phyloP scores from a whole-genome alignment of 1,140 invertebrate species.

The Ooceraea biroi region DNA sequence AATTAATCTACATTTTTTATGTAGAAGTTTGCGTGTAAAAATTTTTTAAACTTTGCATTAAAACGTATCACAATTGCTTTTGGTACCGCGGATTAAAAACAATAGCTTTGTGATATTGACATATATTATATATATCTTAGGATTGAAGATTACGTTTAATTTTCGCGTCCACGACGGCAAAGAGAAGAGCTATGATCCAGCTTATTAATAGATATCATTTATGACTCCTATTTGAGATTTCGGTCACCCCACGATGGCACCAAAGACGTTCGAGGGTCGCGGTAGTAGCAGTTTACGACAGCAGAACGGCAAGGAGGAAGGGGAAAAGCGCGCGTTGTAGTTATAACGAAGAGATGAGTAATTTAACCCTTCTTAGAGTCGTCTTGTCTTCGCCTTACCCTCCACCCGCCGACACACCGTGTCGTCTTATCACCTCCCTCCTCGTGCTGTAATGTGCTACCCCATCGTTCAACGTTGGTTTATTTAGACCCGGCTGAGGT shows the following conservation, averaged over 20 bases:
- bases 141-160: neutral
- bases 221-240: conserved; percentile 17
- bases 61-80: neutral
- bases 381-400: conserved; percentile 75
- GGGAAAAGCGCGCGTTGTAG: conserved; percentile 63
- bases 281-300: conserved; percentile 60
- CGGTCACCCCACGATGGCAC: conserved; percentile 22
- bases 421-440: conserved; percentile 76
- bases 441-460: conserved; percentile 75
- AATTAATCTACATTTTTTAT: conserved; percentile 14
- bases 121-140: too few species aligned
- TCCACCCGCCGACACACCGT: conserved; percentile 51
- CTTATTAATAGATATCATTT: conserved; percentile 60
- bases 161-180: too few species aligned
- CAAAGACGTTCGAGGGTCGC: conserved; percentile 54
- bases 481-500: conserved; percentile 78
- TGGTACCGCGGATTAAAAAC: neutral
- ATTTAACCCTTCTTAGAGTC: conserved; percentile 81
- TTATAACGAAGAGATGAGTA: conserved; percentile 79
- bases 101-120: neutral
- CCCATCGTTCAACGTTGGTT: conserved; percentile 80
- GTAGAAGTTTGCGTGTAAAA: neutral
- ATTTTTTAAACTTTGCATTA: neutral
- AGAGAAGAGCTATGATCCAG: neutral
- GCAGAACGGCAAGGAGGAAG: neutral